These are phyloP conservation scores for Octodonta nipae DNA, from an alignment of 2,888 invertebrate species.

Conservation along the genomic window DNA sequence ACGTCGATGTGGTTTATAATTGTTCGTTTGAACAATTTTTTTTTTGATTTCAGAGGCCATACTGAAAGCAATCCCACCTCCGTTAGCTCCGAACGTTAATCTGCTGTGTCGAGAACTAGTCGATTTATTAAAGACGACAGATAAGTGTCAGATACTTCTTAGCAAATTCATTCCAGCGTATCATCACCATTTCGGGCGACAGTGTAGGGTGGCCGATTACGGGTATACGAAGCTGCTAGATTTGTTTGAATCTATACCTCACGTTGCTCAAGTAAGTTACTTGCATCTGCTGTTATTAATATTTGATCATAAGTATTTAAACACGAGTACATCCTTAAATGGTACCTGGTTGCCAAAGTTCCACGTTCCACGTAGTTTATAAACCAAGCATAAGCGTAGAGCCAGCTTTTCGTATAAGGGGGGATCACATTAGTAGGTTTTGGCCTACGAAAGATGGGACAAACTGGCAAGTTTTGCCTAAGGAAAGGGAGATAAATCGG, in stretches of 20 bases:
- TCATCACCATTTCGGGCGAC: constrained; percentile 90
- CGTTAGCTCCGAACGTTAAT: constrained; percentile 56
- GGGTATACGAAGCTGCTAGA: constrained; percentile 90
- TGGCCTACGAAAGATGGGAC: too few relatives aligned
- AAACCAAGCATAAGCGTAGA: too few relatives aligned
- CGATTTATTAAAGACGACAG: constrained; percentile 68
- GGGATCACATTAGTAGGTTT: too few relatives aligned
- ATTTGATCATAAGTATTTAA: too few relatives aligned
- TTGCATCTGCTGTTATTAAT: too few relatives aligned
- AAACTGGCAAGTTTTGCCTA: too few relatives aligned
- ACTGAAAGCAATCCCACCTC: constrained; percentile 47
- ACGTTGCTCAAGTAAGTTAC: constrained; percentile 60
- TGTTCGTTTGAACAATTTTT: constrained; percentile 3
- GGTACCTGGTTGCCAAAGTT: too few relatives aligned
- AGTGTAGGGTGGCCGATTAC: constrained; percentile 90
- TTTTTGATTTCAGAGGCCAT: constrained; percentile 20
- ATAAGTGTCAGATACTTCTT: constrained; percentile 69
- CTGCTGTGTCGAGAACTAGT: constrained; percentile 78
- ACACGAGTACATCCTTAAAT: too few relatives aligned
- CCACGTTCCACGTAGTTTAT: too few relatives aligned
- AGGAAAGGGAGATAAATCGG: too few relatives aligned
- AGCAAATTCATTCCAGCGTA: constrained; percentile 86
- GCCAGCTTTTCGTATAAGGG: too few relatives aligned
- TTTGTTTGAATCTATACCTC: constrained; percentile 74
- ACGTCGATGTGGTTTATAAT: too few relatives aligned